Conservation (phyloP, 2,888 invertebrate genomes). For the Oxycera nigricornis region DNA sequence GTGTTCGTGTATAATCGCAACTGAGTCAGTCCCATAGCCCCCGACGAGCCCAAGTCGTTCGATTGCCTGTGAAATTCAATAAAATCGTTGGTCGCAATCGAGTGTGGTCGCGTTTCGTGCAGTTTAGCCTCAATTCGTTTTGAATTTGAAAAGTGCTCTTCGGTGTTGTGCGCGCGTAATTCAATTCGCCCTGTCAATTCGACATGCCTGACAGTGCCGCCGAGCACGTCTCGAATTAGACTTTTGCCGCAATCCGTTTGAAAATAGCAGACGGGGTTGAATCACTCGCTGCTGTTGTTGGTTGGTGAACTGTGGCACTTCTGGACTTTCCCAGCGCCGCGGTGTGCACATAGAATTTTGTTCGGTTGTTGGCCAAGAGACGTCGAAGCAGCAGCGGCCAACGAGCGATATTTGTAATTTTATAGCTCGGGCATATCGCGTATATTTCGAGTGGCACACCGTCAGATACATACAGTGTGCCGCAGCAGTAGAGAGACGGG, state of each 20-base stretch:
- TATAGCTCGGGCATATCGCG: background rate
- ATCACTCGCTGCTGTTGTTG: background rate
- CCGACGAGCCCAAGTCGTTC: background rate
- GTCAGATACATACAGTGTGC: background rate
- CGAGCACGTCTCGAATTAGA: slow-evolving; percentile 1
- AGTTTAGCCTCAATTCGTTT: slow-evolving; percentile 19
- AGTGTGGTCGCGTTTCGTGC: slow-evolving; percentile 22
- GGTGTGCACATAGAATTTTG: slow-evolving; percentile 3
- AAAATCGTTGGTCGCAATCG: slow-evolving; percentile 16
- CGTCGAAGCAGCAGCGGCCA: background rate
- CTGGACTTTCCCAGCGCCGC: background rate
- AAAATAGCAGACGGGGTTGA: background rate
- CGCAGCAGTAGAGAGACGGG: background rate
- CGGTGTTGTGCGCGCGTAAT: slow-evolving; percentile 32
- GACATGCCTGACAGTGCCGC: slow-evolving; percentile 5
- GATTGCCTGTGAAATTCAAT: background rate
- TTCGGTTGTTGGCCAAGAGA: background rate
- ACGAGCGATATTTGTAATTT: background rate
- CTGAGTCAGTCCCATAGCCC: slow-evolving; percentile 7
- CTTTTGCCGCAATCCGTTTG: background rate
- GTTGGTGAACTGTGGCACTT: background rate
- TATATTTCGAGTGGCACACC: background rate
- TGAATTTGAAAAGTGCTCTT: slow-evolving; percentile 8
- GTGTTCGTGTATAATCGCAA: background rate
- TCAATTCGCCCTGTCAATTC: slow-evolving; percentile 13